Conservation (phyloP, 2,888 invertebrate genomes). For the Lingula anatina region DNA sequence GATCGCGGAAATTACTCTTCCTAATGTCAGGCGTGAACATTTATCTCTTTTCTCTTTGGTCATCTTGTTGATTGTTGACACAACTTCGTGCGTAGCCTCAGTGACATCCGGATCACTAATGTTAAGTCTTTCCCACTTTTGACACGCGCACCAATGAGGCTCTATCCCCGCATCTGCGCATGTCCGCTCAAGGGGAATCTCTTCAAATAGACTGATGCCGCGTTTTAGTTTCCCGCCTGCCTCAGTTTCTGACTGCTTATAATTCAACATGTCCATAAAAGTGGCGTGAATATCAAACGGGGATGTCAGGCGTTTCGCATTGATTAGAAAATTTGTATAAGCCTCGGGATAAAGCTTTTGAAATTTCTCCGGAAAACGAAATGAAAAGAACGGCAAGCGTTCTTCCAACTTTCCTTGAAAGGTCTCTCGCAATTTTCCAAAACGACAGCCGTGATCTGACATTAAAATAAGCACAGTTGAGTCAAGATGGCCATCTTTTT, state of each 20-base stretch:
- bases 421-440: constrained; percentile 74
- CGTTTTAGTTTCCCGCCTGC: constrained; percentile 17
- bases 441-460: constrained; percentile 85
- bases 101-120: constrained; percentile 54
- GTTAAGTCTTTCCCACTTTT: constrained; percentile 70
- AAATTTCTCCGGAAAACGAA: constrained; percentile 71
- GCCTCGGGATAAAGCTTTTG: constrained; percentile 60
- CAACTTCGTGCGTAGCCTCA: constrained; percentile 61
- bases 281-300: constrained; percentile 87
- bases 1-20: constrained; percentile 66
- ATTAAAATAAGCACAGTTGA: constrained; percentile 80
- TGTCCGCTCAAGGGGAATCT: constrained; percentile 64
- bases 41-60: constrained; percentile 52
- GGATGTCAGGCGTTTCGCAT: constrained; percentile 68
- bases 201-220: constrained; percentile 41
- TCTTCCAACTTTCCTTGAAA: constrained; percentile 90
- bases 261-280: constrained; percentile 64
- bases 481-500: constrained; percentile 62
- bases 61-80: constrained; percentile 60
- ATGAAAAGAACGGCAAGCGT: constrained; percentile 78
- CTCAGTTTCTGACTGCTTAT: too few relatives aligned
- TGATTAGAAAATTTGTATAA: constrained; percentile 59
- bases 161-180: constrained; percentile 86
- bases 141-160: constrained; percentile 93
- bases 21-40: constrained; percentile 53